Base-by-base conservation (phyloP, 2,113 vertebrate species). In the Procavia capensis region DNA sequence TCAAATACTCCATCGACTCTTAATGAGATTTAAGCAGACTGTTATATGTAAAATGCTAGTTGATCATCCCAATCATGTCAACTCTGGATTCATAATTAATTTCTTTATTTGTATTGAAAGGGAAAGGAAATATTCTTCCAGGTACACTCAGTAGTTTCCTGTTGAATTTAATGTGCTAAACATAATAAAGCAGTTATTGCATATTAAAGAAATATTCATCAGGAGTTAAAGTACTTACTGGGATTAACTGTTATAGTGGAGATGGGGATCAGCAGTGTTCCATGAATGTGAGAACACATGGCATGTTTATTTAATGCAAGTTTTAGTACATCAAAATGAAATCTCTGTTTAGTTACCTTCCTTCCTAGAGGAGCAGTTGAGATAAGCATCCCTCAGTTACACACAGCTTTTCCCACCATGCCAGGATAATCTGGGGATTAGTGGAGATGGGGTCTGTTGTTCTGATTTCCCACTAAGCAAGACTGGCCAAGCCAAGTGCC, bases 281-380 rank as follows among this genome's bases (percentile, higher is more conserved):
- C 3, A 1, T 1, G n/a, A n/a, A 63, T 68, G 47, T 54, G 85
- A 17, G 83, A 80, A 75, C 93, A 34, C 9, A 57, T 59, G 20
- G 54, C 27, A 2, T 92, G 80, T 96, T 97, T 96, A 87, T 97
- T 91, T 97, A 95, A 97, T 94, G 94, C 86, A 94, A 83, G 93
- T 94, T 96, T 97, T 97, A 95, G 95, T 97, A 96, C 91, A 87
- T 93, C 66, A 31, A 95, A 96, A 97, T 96, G 97, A 94, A 97
- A 95, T 94, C 94, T 97, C 85, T 89, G 96, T 97, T 97, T 96
- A 97, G 94, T 94, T 96, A 95, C 97, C 95, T 95, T 95, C 88
- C 90, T 93, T 97, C 94, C 87, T 92, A 36, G 75, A 97, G 93
- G 96, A 94, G 84, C 74, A 29, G 93, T 80, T 74, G 80, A 96